Evolutionary conservation across 2,113 vertebrate genomes (phyloP), one percentile per base, ranked within the genome.

Genomic region (Aix galericulata): DNA sequence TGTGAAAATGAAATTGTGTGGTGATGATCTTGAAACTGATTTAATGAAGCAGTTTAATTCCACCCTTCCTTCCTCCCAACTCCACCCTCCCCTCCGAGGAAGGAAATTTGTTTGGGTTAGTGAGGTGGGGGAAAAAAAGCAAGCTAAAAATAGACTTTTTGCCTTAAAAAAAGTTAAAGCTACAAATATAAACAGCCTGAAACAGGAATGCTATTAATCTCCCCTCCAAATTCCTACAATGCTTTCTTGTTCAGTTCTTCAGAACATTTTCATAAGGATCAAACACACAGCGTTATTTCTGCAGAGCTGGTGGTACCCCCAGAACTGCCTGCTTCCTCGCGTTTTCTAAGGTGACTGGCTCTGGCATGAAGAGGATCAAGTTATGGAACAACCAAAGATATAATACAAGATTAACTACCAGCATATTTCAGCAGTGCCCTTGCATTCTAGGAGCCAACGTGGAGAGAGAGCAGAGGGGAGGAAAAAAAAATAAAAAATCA

Each of bases 131-230:
- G 22, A 50, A 50, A 1, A 63, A 67, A 2, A 26, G 23, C 22
- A 86, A 75, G 38, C 77, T 91, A 92, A 94, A 95, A 91, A 96
- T 87, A 96, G 31, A 27, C n/a, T 80, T 84, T 86, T 79, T 69
- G 77, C 86, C 77, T 83, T 86, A 63, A 44, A 89, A 48, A 69
- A 91, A 85, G 48, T 81, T 81, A 92, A 84, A 83, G 31, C 58
- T 90, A 82, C 73, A 86, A 89, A 93, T 87, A 93, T 87, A 96
- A 95, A 96, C 74, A 89, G 62, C 8, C 74, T 87, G 50, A 79
- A 95, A 92, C 13, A 86, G 86, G 91, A 95, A 96, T 85, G 86
- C 46, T 78, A 60, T 89, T 85, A 62, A 82, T 95, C 88, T 96
- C 67, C 81, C 86, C 86, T 92, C 74, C 44, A 42, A 92, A 91